Evolutionary conservation across 1,140 invertebrate species (phyloP).

Genomic region (Zaprionus taronus): DNA sequence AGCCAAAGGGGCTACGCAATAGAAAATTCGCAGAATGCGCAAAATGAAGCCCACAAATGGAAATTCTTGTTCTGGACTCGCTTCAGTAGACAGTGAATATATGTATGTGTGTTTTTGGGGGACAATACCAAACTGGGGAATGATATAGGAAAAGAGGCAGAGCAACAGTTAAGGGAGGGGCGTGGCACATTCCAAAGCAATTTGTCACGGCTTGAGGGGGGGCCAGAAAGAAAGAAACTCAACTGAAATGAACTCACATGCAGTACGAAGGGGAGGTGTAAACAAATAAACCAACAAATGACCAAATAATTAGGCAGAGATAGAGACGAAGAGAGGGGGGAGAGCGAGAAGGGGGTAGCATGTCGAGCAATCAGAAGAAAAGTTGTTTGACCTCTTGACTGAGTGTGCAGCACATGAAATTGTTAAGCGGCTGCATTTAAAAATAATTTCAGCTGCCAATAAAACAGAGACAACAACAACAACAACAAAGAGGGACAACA

Average conservation of each 20-base stretch:
- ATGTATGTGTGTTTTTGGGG: slow-evolving; percentile 19
- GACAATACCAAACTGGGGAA: slow-evolving; percentile 2
- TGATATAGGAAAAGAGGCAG: not conserved
- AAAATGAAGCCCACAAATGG: slow-evolving; percentile 28
- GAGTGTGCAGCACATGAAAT: slow-evolving; percentile 70
- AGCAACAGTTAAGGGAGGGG: slow-evolving; percentile 14
- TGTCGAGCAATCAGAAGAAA: slow-evolving; percentile 59
- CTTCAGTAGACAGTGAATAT: slow-evolving; percentile 63
- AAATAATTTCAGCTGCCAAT: slow-evolving; percentile 81
- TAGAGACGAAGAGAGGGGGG: not conserved
- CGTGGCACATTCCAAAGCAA: slow-evolving; percentile 64
- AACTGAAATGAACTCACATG: slow-evolving; percentile 43
- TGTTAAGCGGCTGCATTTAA: slow-evolving; percentile 82
- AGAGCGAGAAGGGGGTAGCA: not conserved
- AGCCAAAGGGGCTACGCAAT: slow-evolving; percentile 47
- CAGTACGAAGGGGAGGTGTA: slow-evolving; percentile 42
- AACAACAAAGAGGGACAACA: slow-evolving; percentile 12
- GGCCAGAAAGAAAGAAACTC: not conserved
- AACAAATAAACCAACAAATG: slow-evolving; percentile 59
- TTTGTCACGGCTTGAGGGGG: slow-evolving; percentile 64
- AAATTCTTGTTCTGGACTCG: slow-evolving; percentile 32
- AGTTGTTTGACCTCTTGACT: slow-evolving; percentile 79
- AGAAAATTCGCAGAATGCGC: slow-evolving; percentile 61
- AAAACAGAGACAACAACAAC: slow-evolving; percentile 54
- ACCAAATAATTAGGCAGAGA: slow-evolving; percentile 63